These are phyloP conservation scores for Upupa epops DNA, from an alignment of 2,113 vertebrate genomes.

Conservation along the genomic window DNA sequence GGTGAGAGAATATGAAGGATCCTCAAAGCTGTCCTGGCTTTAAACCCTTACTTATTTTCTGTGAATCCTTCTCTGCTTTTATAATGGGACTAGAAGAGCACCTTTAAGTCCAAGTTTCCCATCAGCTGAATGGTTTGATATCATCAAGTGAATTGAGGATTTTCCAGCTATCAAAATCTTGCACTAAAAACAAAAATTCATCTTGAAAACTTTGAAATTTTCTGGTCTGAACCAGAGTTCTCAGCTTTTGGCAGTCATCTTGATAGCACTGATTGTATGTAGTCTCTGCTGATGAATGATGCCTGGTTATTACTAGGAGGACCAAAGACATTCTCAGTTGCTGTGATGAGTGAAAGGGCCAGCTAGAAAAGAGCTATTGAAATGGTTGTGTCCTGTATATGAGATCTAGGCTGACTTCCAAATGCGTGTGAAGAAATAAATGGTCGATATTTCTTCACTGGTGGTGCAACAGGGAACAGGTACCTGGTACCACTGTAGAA, in stretches of 20 bases:
- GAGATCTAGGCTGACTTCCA: not conserved
- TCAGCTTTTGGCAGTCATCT: not conserved
- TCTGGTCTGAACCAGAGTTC: not conserved
- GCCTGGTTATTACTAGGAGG: not conserved
- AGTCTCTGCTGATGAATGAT: not conserved
- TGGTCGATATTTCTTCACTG: not conserved
- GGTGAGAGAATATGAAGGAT: not conserved
- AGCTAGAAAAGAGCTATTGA: not conserved
- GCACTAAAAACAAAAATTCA: not conserved
- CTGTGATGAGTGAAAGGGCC: not conserved
- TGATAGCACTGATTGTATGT: not conserved
- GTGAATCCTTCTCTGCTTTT: not conserved
- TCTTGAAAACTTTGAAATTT: not conserved
- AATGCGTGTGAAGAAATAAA: fast-evolving
- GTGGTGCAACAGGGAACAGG: not conserved
- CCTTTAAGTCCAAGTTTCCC: not conserved
- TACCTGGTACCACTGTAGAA: not conserved
- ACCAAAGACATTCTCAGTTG: not conserved
- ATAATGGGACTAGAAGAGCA: not conserved
- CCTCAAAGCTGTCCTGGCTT: not conserved
- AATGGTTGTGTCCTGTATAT: not conserved
- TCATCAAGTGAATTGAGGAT: not conserved
- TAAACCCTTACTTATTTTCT: not conserved
- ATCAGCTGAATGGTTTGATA: not conserved
- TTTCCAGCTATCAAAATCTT: not conserved